phyloP scores from a whole-genome alignment of 2,888 invertebrate species.

The Cheilosia vernalis region DNA sequence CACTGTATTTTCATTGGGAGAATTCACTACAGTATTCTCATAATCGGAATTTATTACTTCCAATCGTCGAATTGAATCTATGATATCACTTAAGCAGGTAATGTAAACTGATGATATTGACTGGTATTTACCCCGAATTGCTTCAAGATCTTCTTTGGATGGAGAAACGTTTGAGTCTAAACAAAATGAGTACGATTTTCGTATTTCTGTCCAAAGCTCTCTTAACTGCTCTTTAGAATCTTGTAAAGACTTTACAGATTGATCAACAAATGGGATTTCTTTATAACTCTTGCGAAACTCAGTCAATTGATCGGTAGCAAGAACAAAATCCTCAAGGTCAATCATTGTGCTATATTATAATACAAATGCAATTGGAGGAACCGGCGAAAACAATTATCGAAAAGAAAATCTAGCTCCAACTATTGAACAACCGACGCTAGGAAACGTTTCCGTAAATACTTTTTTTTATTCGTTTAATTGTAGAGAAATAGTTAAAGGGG shows the following conservation, averaged over 20 bases:
- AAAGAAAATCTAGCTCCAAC: neutral
- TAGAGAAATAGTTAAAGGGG: too few relatives aligned
- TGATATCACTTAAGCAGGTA: conserved; percentile 6
- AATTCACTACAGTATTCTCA: too few relatives aligned
- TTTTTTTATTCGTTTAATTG: too few relatives aligned
- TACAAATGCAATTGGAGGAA: neutral
- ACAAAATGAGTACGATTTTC: neutral
- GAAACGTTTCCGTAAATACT: too few relatives aligned
- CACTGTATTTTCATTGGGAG: too few relatives aligned
- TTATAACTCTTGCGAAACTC: neutral
- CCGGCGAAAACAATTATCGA: too few relatives aligned
- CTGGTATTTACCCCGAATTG: neutral
- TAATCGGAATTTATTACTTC: conserved; percentile 1
- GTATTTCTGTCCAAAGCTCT: neutral
- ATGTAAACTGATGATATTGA: neutral
- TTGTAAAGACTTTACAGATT: neutral
- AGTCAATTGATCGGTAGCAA: neutral
- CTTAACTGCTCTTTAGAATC: neutral
- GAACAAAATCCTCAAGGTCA: conserved; percentile 1
- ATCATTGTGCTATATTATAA: neutral
- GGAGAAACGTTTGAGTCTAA: neutral
- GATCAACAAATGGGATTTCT: conserved; percentile 8
- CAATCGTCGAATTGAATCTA: conserved; percentile 10
- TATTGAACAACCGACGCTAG: too few relatives aligned
- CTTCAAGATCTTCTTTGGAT: neutral